phyloP scores from a whole-genome alignment of 2,113 vertebrate genomes.

The Hyaena hyaena region DNA sequence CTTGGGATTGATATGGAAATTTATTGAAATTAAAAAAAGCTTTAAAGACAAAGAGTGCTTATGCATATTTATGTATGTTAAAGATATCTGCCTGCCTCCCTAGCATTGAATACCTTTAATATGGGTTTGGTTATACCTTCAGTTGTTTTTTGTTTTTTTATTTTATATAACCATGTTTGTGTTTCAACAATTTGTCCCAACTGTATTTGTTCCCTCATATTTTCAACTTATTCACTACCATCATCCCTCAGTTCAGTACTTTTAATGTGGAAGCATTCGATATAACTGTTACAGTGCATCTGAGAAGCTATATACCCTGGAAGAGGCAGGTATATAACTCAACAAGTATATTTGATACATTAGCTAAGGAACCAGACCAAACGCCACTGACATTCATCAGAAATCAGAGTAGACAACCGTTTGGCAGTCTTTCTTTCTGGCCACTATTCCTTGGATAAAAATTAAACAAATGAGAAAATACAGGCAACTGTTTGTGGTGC shows the following conservation, averaged over 20 bases:
- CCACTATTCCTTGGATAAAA: background rate
- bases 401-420: background rate
- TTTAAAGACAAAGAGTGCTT: background rate
- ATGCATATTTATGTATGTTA: background rate
- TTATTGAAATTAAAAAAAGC: background rate
- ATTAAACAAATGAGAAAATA: slow-evolving; percentile 50
- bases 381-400: background rate
- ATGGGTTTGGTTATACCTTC: background rate
- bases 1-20: background rate
- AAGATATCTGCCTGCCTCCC: background rate
- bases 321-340: slow-evolving; percentile 1
- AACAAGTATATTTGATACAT: background rate
- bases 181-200: background rate
- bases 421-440: background rate
- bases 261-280: background rate
- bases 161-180: background rate
- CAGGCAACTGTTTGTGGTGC: background rate
- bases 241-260: background rate
- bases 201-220: background rate
- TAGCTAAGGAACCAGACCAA: background rate
- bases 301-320: background rate
- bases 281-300: background rate
- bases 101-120: background rate
- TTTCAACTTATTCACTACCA: background rate
- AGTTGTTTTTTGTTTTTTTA: background rate